phyloP scores from a whole-genome alignment of 2,888 invertebrate species.

The Acanthopleura granulata region DNA sequence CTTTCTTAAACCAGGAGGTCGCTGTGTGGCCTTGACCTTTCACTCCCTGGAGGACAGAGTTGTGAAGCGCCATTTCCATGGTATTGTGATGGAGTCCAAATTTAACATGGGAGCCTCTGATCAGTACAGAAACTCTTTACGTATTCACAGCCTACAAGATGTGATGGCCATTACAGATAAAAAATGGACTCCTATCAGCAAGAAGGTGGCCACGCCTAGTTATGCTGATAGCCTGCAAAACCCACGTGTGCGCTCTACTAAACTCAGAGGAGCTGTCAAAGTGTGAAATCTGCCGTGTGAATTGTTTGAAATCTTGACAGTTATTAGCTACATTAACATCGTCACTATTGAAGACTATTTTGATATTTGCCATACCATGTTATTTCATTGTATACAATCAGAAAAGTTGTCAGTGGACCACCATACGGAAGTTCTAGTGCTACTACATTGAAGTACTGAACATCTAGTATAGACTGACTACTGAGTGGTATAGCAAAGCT shows the following conservation, averaged over 20 bases:
- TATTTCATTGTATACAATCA: no score
- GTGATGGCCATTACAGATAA: conserved; percentile 76
- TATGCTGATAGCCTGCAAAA: conserved; percentile 82
- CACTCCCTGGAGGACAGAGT: conserved; percentile 95
- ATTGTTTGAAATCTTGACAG: no score
- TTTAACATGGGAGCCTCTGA: conserved; percentile 41
- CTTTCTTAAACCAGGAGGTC: conserved; percentile 83
- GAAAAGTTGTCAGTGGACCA: no score
- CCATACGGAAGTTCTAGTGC: no score
- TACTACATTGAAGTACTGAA: no score
- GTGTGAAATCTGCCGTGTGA: not conserved
- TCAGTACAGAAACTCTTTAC: conserved; percentile 76
- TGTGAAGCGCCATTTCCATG: conserved; percentile 85
- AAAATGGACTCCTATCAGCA: conserved; percentile 84
- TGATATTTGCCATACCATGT: no score
- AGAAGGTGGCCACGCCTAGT: conserved; percentile 83
- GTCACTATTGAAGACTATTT: no score
- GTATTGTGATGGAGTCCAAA: conserved; percentile 56
- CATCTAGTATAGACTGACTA: no score
- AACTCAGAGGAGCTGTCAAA: conserved; percentile 86
- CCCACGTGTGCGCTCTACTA: conserved; percentile 90
- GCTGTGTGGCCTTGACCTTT: conserved; percentile 86
- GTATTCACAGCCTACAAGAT: conserved; percentile 75
- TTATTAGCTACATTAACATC: no score
- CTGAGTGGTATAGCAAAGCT: no score